Evolutionary conservation across 2,888 invertebrate genomes (phyloP).

Genomic region (Didymodactylos carnosus): DNA sequence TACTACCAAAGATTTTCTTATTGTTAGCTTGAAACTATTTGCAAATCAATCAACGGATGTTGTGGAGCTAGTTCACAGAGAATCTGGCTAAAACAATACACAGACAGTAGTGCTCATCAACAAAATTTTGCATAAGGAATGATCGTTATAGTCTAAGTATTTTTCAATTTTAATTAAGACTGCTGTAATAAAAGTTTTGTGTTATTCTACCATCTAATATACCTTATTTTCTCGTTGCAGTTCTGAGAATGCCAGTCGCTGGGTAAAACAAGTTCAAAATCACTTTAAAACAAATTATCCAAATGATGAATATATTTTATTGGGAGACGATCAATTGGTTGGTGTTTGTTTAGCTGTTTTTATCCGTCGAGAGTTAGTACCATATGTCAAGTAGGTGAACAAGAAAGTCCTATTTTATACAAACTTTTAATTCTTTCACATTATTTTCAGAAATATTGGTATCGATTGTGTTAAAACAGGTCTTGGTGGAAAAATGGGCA

Average conservation of each 20-base stretch:
- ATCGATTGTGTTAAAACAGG: constrained; percentile 93
- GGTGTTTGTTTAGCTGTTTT: constrained; percentile 92
- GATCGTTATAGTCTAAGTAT: too few relatives aligned
- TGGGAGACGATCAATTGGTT: constrained; percentile 60
- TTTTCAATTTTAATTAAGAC: too few relatives aligned
- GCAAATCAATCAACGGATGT: too few relatives aligned
- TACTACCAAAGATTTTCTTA: neutral
- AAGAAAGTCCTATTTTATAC: neutral
- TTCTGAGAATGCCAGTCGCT: neutral
- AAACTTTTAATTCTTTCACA: neutral
- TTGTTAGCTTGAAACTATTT: too few relatives aligned
- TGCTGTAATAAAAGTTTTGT: too few relatives aligned
- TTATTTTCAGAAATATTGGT: constrained; percentile 43
- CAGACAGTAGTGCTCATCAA: too few relatives aligned
- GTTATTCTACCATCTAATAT: too few relatives aligned
- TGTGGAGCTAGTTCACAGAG: too few relatives aligned
- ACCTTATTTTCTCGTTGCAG: too few relatives aligned
- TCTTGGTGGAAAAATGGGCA: constrained; percentile 79
- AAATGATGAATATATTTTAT: constrained; percentile 53
- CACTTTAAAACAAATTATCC: neutral
- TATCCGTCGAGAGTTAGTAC: constrained; percentile 50
- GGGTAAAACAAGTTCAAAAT: neutral
- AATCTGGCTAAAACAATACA: too few relatives aligned
- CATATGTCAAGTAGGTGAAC: neutral
- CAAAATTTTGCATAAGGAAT: too few relatives aligned